Conservation (phyloP, 2,113 vertebrate genomes). For the Ameiurus melas region DNA sequence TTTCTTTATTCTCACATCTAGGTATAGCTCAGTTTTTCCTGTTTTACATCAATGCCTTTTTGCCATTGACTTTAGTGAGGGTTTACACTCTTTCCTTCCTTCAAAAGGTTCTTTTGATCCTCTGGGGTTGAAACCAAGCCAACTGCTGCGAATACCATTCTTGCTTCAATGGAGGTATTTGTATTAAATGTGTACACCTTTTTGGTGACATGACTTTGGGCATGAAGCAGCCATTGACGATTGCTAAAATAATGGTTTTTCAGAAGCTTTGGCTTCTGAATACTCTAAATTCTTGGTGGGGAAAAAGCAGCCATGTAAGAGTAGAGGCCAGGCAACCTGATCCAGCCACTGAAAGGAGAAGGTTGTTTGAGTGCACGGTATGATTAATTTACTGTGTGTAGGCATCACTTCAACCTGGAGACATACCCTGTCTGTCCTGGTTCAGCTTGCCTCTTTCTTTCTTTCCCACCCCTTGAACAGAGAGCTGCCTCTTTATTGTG, state of each 20-base stretch:
- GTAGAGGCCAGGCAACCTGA: conserved; percentile 76
- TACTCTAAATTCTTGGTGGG: conserved; percentile 32
- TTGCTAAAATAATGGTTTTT: conserved; percentile 43
- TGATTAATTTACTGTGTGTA: conserved; percentile 78
- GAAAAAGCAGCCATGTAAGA: conserved; percentile 66
- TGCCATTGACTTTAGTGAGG: conserved; percentile 38
- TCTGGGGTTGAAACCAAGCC: conserved; percentile 2
- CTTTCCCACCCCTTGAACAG: conserved; percentile 9
- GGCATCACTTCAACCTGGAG: conserved; percentile 57
- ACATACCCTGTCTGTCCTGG: conserved; percentile 38
- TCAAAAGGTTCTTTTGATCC: conserved; percentile 3
- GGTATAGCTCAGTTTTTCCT: conserved; percentile 20
- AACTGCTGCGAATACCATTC: conserved; percentile 36
- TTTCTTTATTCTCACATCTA: conserved; percentile 20
- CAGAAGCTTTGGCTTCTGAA: conserved; percentile 26
- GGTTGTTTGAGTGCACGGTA: conserved; percentile 60
- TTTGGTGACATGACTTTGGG: too few species aligned
- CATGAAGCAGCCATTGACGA: conserved; percentile 25
- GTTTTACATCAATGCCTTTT: conserved; percentile 33
- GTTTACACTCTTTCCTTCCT: conserved; percentile 43
- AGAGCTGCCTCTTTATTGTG: conserved; percentile 31
- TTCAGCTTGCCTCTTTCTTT: conserved; percentile 12
- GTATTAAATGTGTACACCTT: conserved; percentile 39
- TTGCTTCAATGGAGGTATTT: conserved; percentile 27
- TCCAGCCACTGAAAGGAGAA: conserved; percentile 58